phyloP scores from a whole-genome alignment of 2,797 vertebrate genomes.

The Gouania willdenowi region DNA sequence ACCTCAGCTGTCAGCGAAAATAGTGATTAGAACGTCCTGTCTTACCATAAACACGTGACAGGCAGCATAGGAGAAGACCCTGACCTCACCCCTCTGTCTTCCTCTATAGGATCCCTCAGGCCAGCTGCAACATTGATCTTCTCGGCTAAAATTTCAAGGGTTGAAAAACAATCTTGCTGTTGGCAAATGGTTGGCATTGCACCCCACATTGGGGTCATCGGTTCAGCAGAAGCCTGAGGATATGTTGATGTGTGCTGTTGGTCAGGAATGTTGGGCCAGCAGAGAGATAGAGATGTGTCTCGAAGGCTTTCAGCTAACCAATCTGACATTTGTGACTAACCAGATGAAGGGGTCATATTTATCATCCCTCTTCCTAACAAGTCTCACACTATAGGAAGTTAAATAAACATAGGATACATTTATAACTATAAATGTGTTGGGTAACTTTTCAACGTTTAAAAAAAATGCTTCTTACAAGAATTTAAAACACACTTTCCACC shows the following conservation, averaged over 20 bases:
- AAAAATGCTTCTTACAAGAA: too few species aligned
- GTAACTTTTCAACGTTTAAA: too few species aligned
- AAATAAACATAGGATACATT: too few species aligned
- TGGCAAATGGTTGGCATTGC: conserved; percentile 70
- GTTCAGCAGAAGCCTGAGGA: conserved; percentile 51
- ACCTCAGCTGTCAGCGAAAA: conserved; percentile 32
- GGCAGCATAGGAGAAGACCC: conserved; percentile 56
- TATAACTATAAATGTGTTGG: too few species aligned
- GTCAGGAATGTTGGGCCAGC: conserved; percentile 34
- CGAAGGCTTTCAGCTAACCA: conserved; percentile 20
- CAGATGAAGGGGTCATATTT: conserved; percentile 49
- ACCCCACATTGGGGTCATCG: conserved; percentile 52
- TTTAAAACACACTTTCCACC: too few species aligned
- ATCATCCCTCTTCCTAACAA: conserved; percentile 39
- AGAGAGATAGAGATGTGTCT: conserved; percentile 43
- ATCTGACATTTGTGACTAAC: conserved; percentile 26
- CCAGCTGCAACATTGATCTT: conserved; percentile 78
- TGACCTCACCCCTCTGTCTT: conserved; percentile 50
- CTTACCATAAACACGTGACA: conserved; percentile 62
- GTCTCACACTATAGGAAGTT: conserved; percentile 13
- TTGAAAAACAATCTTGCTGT: conserved; percentile 76
- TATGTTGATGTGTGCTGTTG: conserved; percentile 32
- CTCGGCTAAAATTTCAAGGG: conserved; percentile 67
- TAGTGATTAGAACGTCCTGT: conserved; percentile 49
- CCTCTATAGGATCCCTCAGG: conserved; percentile 35